Percentiles rank a stretch among this genome's conserved stretches.
Evolutionary conservation across 92 coral and sea anemone species (phyloP).

Genomic region (Pocillopora grandis): DNA sequence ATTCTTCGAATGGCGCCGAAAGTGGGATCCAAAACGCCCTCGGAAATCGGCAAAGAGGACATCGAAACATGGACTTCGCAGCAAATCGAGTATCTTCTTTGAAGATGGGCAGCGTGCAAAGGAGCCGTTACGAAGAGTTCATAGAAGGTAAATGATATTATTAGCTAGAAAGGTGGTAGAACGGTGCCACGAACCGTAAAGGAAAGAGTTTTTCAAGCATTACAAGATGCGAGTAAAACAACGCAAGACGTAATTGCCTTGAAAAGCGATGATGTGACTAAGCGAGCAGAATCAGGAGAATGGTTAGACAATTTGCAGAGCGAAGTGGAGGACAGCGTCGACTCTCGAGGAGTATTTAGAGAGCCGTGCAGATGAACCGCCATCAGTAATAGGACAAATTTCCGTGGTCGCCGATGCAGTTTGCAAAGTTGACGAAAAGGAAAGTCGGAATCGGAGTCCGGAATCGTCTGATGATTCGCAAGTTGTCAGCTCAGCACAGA

Average conservation of each 20-base stretch:
- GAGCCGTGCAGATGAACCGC: constrained; percentile 19
- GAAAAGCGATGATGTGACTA: background rate
- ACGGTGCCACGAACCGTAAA: constrained; percentile 28
- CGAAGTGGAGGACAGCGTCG: constrained; percentile 34
- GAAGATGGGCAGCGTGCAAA: constrained; percentile 23
- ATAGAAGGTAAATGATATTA: constrained; percentile 17
- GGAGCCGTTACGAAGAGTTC: constrained; percentile 27
- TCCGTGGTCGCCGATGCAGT: background rate
- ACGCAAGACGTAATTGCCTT: background rate
- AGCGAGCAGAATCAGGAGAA: constrained; percentile 25
- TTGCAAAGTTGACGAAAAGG: background rate
- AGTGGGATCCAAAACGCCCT: too few species aligned
- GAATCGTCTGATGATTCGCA: constrained; percentile 6
- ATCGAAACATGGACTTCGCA: too few species aligned
- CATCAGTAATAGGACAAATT: background rate
- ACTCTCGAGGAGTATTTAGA: constrained; percentile 39
- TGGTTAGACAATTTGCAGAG: constrained; percentile 32
- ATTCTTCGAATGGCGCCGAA: too few species aligned
- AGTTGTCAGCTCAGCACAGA: constrained; percentile 1
- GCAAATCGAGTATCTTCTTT: too few species aligned
- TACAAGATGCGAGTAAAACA: background rate
- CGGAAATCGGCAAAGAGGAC: too few species aligned
- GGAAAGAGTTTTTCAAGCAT: constrained; percentile 14
- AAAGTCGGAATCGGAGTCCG: background rate
- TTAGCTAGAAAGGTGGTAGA: constrained; percentile 27